These are phyloP conservation scores for Drosophila tropicalis DNA, from an alignment of 1,140 invertebrate genomes.

Conservation along the genomic window DNA sequence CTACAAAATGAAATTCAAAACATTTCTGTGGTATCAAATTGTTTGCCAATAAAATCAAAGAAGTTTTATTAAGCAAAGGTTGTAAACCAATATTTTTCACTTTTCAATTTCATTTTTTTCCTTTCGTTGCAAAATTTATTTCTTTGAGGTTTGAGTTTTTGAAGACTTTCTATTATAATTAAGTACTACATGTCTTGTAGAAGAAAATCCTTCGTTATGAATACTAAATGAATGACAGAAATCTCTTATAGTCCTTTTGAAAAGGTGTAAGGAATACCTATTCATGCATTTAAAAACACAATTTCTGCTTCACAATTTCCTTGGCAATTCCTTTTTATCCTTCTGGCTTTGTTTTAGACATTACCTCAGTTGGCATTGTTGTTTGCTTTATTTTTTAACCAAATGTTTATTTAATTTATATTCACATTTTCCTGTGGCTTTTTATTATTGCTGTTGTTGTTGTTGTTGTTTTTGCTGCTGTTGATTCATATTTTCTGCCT, in stretches of 20 bases:
- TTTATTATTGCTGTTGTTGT: neutral
- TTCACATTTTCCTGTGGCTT: slow-evolving; percentile 4
- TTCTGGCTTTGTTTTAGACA: neutral
- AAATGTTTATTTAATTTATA: slow-evolving; percentile 9
- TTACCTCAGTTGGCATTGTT: slow-evolving; percentile 6
- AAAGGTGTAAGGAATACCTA: neutral
- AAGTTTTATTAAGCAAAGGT: no score
- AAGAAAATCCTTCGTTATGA: no score
- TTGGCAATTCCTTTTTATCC: neutral
- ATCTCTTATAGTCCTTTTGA: no score
- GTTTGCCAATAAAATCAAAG: neutral
- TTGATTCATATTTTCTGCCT: slow-evolving; percentile 31
- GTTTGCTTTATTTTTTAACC: slow-evolving; percentile 12
- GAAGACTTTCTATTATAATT: no score
- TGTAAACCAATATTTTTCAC: no score
- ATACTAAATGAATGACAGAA: no score
- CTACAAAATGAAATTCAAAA: no score
- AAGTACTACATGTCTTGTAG: no score
- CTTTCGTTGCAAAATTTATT: no score
- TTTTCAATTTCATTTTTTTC: no score
- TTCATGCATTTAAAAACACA: neutral
- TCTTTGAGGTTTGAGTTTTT: no score
- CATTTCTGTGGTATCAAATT: neutral
- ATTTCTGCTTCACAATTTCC: neutral
- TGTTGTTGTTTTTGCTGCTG: slow-evolving; percentile 5